Base-by-base conservation (phyloP, 2,113 vertebrate species). In the Semicossyphus pulcher region DNA sequence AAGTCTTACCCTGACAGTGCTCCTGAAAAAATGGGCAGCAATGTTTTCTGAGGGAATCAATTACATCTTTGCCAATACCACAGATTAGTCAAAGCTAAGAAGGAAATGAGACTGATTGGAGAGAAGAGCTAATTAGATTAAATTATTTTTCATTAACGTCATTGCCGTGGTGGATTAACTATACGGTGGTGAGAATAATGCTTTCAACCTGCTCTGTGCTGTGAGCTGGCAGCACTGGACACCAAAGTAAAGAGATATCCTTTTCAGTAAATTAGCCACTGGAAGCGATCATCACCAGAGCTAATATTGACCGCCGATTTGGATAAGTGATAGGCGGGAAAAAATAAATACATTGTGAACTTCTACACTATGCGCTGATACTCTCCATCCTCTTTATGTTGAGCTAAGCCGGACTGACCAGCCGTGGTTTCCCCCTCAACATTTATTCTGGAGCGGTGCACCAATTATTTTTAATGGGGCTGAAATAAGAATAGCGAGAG, bases 401-500 rank as follows among this genome's bases (percentile, higher is more conserved):
- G 81, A 85, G 77, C 62, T 64, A 42, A 78, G 41, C 18, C 10
- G 4, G 72, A 83, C 67, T 86, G 72, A 83, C 76, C 72, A 64
- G 79, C 80, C 60, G 25, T 16, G 57, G 79, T 79, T 88, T 86
- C 82, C 74, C 47, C 31, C 64, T 74, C 82, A 87, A 84, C 80
- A 81, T 86, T 88, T 85, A 81, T 87, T 85, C 83, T 84, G 84
- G 80, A 86, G 78, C 65, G n/a, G 78, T 76, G 57, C 56, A 25
- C 51, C 86, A 87, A 83, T 91, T 86, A 90, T 72, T 84, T 89
- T 81, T 84, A 91, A 90, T 86, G 82, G 83, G 80, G 78, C 87
- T 83, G 72, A 90, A 77, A 86, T 70, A 80, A 78, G 81, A 85
- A 81, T 69, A 70, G 68, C 18, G 48, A 12, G 39, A 73, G 56